phyloP scores from a whole-genome alignment of 2,888 invertebrate species.

The Megaustenia siamemsis region DNA sequence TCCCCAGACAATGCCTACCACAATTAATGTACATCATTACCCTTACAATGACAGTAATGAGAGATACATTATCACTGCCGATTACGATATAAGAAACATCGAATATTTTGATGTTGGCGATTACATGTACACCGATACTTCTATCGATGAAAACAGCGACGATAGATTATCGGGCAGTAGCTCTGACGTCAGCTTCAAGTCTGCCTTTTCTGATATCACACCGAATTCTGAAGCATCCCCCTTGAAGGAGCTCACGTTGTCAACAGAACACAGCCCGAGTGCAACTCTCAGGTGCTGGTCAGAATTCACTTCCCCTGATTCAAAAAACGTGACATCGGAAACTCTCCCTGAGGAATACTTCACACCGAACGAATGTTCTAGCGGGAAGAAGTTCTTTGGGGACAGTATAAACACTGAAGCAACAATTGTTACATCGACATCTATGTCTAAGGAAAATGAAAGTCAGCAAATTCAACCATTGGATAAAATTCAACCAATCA shows the following conservation, averaged over 20 bases:
- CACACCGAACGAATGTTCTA: neutral
- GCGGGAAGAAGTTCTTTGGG: neutral
- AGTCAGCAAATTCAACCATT: neutral
- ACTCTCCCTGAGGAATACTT: neutral
- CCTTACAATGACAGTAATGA: neutral
- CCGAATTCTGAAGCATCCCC: conserved; percentile 5
- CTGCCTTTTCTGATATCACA: conserved; percentile 46
- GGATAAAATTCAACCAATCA: neutral
- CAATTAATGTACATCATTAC: too few relatives aligned
- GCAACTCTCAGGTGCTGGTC: conserved; percentile 16
- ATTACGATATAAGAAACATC: neutral
- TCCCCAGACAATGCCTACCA: too few relatives aligned
- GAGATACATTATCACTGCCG: neutral
- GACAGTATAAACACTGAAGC: neutral
- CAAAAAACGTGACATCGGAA: neutral
- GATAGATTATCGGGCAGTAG: conserved; percentile 3
- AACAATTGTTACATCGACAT: neutral
- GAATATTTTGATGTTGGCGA: neutral
- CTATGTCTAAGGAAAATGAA: conserved; percentile 4
- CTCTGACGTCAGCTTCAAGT: conserved; percentile 48
- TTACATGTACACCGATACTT: neutral
- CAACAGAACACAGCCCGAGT: conserved; percentile 3
- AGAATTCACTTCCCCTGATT: conserved; percentile 9
- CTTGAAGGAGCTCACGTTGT: neutral
- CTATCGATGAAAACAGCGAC: conserved; percentile 15